Percentiles rank a stretch among this genome's conserved stretches.
These are phyloP conservation scores for Coronaproctus castanopsis DNA, from an alignment of 2,888 invertebrate genomes.

Conservation along the genomic window DNA sequence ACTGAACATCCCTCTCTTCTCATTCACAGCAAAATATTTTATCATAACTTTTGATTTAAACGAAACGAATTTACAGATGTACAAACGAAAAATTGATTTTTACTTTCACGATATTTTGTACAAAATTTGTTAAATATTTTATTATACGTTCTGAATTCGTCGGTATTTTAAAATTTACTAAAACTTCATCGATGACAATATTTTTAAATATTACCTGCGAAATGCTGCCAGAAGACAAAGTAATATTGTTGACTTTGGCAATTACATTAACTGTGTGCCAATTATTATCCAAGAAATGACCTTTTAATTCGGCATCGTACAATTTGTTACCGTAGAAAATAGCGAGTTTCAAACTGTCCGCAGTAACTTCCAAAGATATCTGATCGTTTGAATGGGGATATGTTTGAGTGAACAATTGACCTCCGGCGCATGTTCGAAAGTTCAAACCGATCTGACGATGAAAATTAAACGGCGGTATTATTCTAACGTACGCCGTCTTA, in stretches of 20 bases:
- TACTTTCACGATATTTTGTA: too few species aligned
- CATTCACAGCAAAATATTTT: too few species aligned
- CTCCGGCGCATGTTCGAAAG: constrained; percentile 55
- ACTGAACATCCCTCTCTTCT: too few species aligned
- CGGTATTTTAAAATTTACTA: too few species aligned
- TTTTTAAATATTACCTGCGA: too few species aligned
- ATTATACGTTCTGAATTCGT: too few species aligned
- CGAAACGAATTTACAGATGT: too few species aligned
- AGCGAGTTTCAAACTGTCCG: constrained; percentile 32
- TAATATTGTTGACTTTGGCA: constrained; percentile 38
- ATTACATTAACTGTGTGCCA: constrained; percentile 57
- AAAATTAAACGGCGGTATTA: constrained; percentile 50
- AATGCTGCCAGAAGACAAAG: constrained; percentile 32
- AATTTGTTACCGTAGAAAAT: constrained; percentile 27
- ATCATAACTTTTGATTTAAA: too few species aligned
- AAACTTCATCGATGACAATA: too few species aligned
- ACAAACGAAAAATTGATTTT: too few species aligned
- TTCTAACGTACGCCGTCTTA: constrained; percentile 52
- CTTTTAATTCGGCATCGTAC: constrained; percentile 40
- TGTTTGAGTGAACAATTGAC: constrained; percentile 28
- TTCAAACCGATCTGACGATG: constrained; percentile 62
- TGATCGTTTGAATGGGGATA: constrained; percentile 19
- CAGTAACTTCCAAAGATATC: constrained; percentile 26
- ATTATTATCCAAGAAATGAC: constrained; percentile 52
- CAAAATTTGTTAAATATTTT: too few species aligned